A percentile compares a stretch with the other conserved stretches of the same genome.
These are phyloP conservation scores for Apoda limacodes DNA, from an alignment of 2,888 invertebrate genomes.

Conservation along the genomic window DNA sequence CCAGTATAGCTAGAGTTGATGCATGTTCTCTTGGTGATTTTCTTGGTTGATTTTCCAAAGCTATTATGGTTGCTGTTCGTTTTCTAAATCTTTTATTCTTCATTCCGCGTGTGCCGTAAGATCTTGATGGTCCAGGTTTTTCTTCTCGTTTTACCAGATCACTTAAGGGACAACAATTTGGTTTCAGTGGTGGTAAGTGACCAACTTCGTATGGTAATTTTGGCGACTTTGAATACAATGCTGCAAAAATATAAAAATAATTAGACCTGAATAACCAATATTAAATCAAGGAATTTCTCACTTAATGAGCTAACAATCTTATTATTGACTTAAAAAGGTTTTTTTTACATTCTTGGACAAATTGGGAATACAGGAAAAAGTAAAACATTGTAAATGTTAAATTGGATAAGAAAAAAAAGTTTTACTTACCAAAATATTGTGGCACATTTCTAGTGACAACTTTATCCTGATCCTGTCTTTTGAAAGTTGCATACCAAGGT, in stretches of 20 bases:
- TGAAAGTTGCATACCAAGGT: slow-evolving; percentile 84
- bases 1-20: slow-evolving; percentile 85
- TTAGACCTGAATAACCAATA: too few relatives aligned
- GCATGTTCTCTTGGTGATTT: slow-evolving; percentile 92
- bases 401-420: neutral
- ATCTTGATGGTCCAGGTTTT: slow-evolving; percentile 46
- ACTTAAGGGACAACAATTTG: slow-evolving; percentile 62
- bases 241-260: slow-evolving; percentile 34
- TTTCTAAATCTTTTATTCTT: slow-evolving; percentile 46
- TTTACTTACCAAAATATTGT: slow-evolving; percentile 64
- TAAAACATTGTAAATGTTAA: slow-evolving; percentile 2
- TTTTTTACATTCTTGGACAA: too few relatives aligned
- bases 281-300: too few relatives aligned
- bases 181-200: slow-evolving; percentile 71
- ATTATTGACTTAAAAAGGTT: too few relatives aligned
- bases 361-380: too few relatives aligned
- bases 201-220: slow-evolving; percentile 83
- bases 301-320: too few relatives aligned
- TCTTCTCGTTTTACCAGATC: slow-evolving; percentile 55
- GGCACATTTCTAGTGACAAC: slow-evolving; percentile 73
- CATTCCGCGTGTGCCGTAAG: slow-evolving; percentile 54
- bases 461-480: slow-evolving; percentile 79
- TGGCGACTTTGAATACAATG: slow-evolving; percentile 71
- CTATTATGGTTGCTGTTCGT: slow-evolving; percentile 37
- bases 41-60: slow-evolving; percentile 72